Percentiles rank a stretch among this genome's conserved stretches.
phyloP scores from a whole-genome alignment of 2,113 vertebrate species.

The Columba livia region DNA sequence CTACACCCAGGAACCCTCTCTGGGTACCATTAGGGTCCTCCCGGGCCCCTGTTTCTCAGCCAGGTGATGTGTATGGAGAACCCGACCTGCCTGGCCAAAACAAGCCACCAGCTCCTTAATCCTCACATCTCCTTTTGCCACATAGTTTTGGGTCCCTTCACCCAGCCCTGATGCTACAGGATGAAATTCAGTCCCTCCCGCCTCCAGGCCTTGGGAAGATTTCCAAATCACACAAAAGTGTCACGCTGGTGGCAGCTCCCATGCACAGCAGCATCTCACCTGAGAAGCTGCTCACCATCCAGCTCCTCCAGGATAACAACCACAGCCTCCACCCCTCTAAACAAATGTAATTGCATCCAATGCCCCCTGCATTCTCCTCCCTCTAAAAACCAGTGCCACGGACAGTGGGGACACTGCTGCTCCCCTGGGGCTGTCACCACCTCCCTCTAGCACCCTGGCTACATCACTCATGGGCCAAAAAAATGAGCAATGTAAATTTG shows the following conservation, averaged over 20 bases:
- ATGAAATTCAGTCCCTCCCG: neutral
- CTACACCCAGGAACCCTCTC: neutral
- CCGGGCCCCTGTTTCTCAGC: neutral
- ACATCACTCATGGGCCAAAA: neutral
- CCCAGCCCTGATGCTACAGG: neutral
- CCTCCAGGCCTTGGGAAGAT: fast-evolving
- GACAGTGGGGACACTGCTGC: neutral
- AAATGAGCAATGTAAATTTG: neutral
- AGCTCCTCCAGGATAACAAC: neutral
- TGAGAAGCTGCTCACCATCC: fast-evolving
- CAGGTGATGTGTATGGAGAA: fast-evolving
- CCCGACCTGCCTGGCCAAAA: neutral
- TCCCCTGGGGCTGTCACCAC: neutral
- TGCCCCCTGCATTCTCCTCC: neutral
- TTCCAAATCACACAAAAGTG: neutral
- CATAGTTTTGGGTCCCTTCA: fast-evolving
- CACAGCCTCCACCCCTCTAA: neutral
- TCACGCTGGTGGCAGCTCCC: neutral
- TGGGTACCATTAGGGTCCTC: neutral
- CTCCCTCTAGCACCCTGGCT: too few relatives aligned
- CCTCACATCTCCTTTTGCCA: neutral
- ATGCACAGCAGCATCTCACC: neutral
- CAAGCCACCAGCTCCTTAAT: neutral
- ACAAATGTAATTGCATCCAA: fast-evolving
- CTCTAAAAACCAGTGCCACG: fast-evolving